These are phyloP conservation scores for Rhamphomyia laevipes DNA, from an alignment of 2,888 invertebrate genomes.

Conservation along the genomic window DNA sequence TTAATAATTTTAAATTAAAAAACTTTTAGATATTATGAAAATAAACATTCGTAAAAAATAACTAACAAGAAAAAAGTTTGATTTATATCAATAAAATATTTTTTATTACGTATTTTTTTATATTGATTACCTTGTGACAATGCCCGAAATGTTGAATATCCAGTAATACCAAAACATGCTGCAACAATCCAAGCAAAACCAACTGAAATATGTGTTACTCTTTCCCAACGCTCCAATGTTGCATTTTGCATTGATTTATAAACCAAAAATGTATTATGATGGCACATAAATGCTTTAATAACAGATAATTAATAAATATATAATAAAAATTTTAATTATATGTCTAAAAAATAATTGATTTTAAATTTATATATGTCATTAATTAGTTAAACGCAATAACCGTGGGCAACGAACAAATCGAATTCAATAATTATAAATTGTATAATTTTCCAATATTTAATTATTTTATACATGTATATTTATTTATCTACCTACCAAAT, in stretches of 20 bases:
- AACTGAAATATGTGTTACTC: constrained; percentile 68
- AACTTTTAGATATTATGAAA: too few relatives aligned
- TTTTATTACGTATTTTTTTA: too few relatives aligned
- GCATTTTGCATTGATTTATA: constrained; percentile 69
- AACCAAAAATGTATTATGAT: constrained; percentile 76
- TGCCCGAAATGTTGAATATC: constrained; percentile 70
- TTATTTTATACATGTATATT: too few relatives aligned
- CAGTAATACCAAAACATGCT: constrained; percentile 61
- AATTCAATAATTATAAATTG: too few relatives aligned
- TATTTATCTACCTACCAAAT: constrained; percentile 47
- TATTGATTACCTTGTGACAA: constrained; percentile 71
- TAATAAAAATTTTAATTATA: constrained; percentile 5
- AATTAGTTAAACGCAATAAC: too few relatives aligned
- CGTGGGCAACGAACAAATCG: too few relatives aligned
- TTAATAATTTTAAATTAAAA: too few relatives aligned
- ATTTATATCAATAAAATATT: too few relatives aligned
- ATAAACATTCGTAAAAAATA: too few relatives aligned
- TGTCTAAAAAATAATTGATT: not conserved
- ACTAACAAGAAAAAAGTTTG: too few relatives aligned
- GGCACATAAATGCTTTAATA: constrained; percentile 73
- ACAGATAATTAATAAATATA: not conserved
- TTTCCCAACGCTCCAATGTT: constrained; percentile 63
- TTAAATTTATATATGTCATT: not conserved
- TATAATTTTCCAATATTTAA: too few relatives aligned
- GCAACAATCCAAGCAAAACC: constrained; percentile 60